Evolutionary conservation across 2,888 invertebrate species (phyloP).

Genomic region (Allygus modestus): DNA sequence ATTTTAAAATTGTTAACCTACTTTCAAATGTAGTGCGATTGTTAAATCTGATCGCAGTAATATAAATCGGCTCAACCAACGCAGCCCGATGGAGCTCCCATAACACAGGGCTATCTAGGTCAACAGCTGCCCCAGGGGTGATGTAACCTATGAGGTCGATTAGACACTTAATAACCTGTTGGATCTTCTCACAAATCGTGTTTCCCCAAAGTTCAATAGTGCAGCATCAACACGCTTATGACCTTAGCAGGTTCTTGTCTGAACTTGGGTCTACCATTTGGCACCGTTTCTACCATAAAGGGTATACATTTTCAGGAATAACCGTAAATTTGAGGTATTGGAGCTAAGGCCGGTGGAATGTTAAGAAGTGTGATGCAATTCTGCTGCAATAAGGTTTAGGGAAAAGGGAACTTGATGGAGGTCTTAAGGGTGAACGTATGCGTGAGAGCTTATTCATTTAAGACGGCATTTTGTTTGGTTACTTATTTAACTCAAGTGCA

Average conservation of each 20-base stretch:
- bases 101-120: neutral
- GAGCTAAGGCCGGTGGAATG: no score
- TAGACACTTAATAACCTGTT: slow-evolving; percentile 8
- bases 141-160: neutral
- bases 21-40: neutral
- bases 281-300: neutral
- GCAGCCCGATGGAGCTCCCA: neutral
- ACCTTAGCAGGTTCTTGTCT: neutral
- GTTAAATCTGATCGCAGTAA: neutral
- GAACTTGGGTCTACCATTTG: slow-evolving; percentile 2
- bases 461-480: no score
- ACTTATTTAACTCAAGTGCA: no score
- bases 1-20: no score
- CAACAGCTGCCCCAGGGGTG: neutral
- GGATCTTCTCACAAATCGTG: slow-evolving; percentile 29
- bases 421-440: no score
- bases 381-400: no score
- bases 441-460: no score
- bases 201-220: slow-evolving; percentile 15
- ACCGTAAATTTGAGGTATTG: neutral
- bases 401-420: no score
- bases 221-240: neutral
- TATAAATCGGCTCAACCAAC: neutral
- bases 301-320: neutral
- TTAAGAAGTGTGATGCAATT: no score